Evolutionary conservation across 2,888 invertebrate species (phyloP).

Genomic region (Ashinkailepas kermadecensis): DNA sequence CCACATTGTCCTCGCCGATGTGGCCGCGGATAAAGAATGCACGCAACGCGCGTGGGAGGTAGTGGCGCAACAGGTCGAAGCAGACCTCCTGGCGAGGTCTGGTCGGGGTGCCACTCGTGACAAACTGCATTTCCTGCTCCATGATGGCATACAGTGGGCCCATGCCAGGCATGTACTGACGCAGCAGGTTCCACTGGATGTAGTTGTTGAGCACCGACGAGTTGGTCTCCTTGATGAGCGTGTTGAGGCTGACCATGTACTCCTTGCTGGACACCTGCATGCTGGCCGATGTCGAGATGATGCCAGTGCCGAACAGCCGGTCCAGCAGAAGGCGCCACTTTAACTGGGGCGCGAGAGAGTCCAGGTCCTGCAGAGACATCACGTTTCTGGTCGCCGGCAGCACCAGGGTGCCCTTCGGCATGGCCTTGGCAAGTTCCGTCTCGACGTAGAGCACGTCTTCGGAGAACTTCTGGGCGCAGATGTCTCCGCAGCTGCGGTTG

Average conservation of each 20-base stretch:
- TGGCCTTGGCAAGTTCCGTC: neutral
- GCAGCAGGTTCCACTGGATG: conserved; percentile 10
- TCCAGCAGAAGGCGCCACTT: neutral
- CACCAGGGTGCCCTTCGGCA: neutral
- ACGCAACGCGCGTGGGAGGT: neutral
- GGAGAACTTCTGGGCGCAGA: neutral
- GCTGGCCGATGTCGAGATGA: neutral
- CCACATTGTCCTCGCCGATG: conserved; percentile 17
- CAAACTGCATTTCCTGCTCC: neutral
- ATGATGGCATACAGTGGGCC: neutral
- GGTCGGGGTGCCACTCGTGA: neutral
- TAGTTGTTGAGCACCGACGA: neutral
- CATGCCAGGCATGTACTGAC: neutral
- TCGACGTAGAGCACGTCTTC: neutral
- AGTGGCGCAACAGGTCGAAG: neutral
- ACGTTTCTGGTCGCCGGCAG: neutral
- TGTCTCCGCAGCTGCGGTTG: neutral
- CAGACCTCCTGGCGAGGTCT: neutral
- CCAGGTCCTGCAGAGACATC: neutral
- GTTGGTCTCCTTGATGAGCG: neutral
- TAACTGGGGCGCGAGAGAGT: neutral
- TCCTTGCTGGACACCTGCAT: neutral
- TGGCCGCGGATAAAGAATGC: neutral
- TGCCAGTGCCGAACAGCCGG: neutral
- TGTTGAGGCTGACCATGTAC: neutral